A percentile compares a stretch with the other conserved stretches of the same genome.
phyloP scores from a whole-genome alignment of 1,140 invertebrate genomes.

The Bombus pyrosoma region DNA sequence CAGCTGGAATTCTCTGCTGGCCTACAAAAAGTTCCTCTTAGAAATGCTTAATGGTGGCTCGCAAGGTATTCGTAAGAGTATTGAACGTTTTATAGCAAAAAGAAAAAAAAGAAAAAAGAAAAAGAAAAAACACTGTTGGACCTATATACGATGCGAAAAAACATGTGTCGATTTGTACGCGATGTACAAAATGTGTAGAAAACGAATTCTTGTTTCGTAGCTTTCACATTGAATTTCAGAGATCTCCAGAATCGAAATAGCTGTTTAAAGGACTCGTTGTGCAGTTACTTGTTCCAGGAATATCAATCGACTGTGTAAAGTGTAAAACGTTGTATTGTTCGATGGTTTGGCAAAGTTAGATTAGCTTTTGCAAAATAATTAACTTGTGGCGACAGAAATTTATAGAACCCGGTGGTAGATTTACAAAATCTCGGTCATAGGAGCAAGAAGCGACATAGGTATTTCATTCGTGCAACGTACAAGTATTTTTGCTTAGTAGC shows the following conservation, averaged over 20 bases:
- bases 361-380: no score
- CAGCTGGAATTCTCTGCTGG: conserved; percentile 27
- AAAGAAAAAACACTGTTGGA: background rate
- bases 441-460: no score
- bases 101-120: no score
- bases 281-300: background rate
- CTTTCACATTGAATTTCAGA: background rate
- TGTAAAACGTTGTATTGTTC: background rate
- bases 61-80: background rate
- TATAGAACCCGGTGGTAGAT: no score
- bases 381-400: no score
- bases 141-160: background rate
- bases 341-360: no score
- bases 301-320: conserved; percentile 3
- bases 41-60: background rate
- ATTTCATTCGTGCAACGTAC: no score
- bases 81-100: background rate
- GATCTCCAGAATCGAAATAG: conserved; percentile 16
- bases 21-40: conserved; percentile 5
- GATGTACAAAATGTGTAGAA: background rate
- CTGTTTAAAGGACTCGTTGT: conserved; percentile 10
- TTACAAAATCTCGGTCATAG: no score
- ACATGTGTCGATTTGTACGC: background rate
- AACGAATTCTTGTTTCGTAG: conserved; percentile 15
- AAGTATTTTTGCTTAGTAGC: no score